Conservation (phyloP, 2,797 vertebrate genomes). For the Coregonus sp. region DNA sequence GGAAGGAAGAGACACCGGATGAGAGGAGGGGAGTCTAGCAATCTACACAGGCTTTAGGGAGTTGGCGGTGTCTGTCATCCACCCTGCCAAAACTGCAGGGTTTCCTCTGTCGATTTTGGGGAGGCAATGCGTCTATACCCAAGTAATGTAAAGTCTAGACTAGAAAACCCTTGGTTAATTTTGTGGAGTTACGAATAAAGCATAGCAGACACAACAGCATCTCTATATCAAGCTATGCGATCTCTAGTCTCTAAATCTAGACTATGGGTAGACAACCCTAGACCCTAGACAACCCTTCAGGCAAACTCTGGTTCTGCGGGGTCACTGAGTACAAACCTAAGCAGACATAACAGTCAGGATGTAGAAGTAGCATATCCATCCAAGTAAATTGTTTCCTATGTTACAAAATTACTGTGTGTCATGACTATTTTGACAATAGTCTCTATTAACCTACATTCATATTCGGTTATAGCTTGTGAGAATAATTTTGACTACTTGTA, state of each 20-base stretch:
- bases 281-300: slow-evolving; percentile 43
- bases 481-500: background rate
- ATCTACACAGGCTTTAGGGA: slow-evolving; percentile 46
- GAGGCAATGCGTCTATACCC: slow-evolving; percentile 21
- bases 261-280: slow-evolving; percentile 40
- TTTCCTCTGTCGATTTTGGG: slow-evolving; percentile 33
- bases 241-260: slow-evolving; percentile 59
- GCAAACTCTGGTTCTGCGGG: slow-evolving; percentile 28
- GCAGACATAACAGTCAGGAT: slow-evolving; percentile 23
- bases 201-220: slow-evolving; percentile 58
- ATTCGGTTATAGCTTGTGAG: background rate
- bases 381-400: background rate
- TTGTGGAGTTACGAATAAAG: slow-evolving; percentile 58
- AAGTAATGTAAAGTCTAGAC: slow-evolving; percentile 19
- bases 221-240: slow-evolving; percentile 52
- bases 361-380: background rate
- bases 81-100: slow-evolving; percentile 37
- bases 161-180: slow-evolving; percentile 68
- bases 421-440: background rate
- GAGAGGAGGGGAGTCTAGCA: slow-evolving; percentile 63
- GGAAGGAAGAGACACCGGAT: slow-evolving; percentile 57
- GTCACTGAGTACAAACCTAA: slow-evolving; percentile 50
- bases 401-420: background rate
- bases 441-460: background rate
- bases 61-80: slow-evolving; percentile 67